Percentiles rank a stretch among this genome's conserved stretches.
Evolutionary conservation across 2,888 invertebrate species (phyloP).

Genomic region (Biston betularia): DNA sequence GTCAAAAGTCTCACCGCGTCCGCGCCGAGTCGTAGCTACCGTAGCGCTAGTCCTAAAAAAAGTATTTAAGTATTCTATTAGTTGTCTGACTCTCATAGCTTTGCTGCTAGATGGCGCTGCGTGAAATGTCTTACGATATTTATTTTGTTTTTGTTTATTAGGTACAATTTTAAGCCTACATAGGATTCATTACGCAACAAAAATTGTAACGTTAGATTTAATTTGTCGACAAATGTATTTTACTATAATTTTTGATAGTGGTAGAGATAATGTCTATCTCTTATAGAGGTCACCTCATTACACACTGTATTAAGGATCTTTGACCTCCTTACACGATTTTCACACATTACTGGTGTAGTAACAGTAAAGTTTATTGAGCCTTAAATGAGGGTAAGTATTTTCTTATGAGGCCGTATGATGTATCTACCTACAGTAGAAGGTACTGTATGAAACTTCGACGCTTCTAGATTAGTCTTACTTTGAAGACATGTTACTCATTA

Average conservation of each 20-base stretch:
- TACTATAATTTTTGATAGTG: neutral
- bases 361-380: constrained; percentile 23
- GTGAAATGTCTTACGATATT: too few species aligned
- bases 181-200: too few species aligned
- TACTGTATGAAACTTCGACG: neutral
- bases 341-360: constrained; percentile 18
- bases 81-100: too few species aligned
- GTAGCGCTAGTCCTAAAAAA: too few species aligned
- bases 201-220: too few species aligned
- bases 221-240: neutral
- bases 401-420: constrained; percentile 5
- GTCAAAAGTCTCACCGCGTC: too few species aligned
- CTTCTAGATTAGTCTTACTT: neutral
- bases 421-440: neutral
- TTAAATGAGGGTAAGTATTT: constrained; percentile 16
- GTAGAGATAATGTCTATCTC: constrained; percentile 20
- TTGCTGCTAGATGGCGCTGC: too few species aligned
- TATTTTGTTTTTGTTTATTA: too few species aligned
- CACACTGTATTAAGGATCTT: constrained; percentile 13
- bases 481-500: too few species aligned
- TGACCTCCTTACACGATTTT: constrained; percentile 17
- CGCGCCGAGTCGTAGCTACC: too few species aligned
- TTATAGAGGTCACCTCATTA: constrained; percentile 22
- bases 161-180: too few species aligned
- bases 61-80: too few species aligned